Evolutionary conservation across 2,113 vertebrate genomes (phyloP).

Genomic region (Dunckerocampus dactyliophorus): DNA sequence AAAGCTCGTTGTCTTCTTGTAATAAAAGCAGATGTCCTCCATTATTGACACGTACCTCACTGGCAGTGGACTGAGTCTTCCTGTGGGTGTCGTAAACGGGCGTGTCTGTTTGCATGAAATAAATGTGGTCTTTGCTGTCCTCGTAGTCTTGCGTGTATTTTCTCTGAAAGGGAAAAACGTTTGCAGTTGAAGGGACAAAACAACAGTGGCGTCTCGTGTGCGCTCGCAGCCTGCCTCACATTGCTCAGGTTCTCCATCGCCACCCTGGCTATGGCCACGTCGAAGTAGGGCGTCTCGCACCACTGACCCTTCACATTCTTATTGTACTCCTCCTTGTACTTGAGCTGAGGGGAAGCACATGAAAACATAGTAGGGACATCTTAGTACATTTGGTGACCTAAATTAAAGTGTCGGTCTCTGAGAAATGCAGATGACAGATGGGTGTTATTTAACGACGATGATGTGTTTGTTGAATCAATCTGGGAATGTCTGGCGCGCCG

Average conservation of each 20-base stretch:
- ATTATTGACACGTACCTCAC: slow-evolving; percentile 74
- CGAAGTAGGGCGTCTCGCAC: slow-evolving; percentile 96
- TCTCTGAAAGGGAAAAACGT: slow-evolving; percentile 68
- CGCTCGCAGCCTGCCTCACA: slow-evolving; percentile 68
- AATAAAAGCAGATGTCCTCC: neutral
- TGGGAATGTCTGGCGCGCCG: slow-evolving; percentile 13
- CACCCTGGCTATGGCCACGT: slow-evolving; percentile 85
- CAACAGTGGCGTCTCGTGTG: neutral
- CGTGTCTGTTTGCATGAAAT: slow-evolving; percentile 96
- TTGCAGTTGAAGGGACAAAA: neutral
- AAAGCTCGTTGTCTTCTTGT: too few species aligned
- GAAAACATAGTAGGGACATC: neutral
- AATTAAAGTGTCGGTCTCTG: too few species aligned
- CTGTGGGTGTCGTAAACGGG: slow-evolving; percentile 88
- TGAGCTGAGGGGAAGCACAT: slow-evolving; percentile 69
- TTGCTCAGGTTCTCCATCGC: slow-evolving; percentile 87
- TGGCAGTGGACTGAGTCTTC: slow-evolving; percentile 76
- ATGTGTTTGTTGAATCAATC: slow-evolving; percentile 3
- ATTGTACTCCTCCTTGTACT: slow-evolving; percentile 91
- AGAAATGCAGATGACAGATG: neutral
- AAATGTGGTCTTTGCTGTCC: slow-evolving; percentile 89
- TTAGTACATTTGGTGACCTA: neutral
- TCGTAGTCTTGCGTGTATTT: slow-evolving; percentile 89
- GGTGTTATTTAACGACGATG: neutral
- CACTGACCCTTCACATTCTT: slow-evolving; percentile 92